phyloP scores from a whole-genome alignment of 2,797 vertebrate species.

The Microchirus variegatus region DNA sequence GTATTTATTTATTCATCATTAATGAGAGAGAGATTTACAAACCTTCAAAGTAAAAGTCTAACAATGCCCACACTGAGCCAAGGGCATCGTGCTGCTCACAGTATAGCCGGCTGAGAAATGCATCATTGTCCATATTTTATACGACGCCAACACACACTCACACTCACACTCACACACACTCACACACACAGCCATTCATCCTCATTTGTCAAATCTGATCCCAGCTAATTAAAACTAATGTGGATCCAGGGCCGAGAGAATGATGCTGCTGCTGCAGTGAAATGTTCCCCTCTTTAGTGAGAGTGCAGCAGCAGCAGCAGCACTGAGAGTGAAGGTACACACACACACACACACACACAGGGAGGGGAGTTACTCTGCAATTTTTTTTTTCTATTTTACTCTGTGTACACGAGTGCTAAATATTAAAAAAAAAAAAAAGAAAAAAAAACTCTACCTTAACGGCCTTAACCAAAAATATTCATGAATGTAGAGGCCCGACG shows the following conservation, averaged over 20 bases:
- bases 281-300: slow-evolving; percentile 22
- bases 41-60: slow-evolving; percentile 36
- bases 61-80: slow-evolving; percentile 55
- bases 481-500: slow-evolving; percentile 88
- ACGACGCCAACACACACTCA: slow-evolving; percentile 25
- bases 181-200: slow-evolving; percentile 28
- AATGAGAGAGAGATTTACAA: slow-evolving; percentile 51
- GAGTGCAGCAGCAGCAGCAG: slow-evolving; percentile 9
- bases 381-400: slow-evolving; percentile 21
- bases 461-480: slow-evolving; percentile 84
- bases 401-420: slow-evolving; percentile 37
- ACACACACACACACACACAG: no score
- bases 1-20: slow-evolving; percentile 32
- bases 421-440: background rate
- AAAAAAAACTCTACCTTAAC: slow-evolving; percentile 62
- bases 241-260: slow-evolving; percentile 11
- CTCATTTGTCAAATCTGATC: slow-evolving; percentile 30
- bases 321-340: slow-evolving; percentile 10
- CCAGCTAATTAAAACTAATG: slow-evolving; percentile 34
- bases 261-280: slow-evolving; percentile 10
- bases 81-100: slow-evolving; percentile 37
- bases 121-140: slow-evolving; percentile 37
- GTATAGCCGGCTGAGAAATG: slow-evolving; percentile 31
- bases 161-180: slow-evolving; percentile 14
- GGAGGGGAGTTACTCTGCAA: slow-evolving; percentile 10